phyloP scores from a whole-genome alignment of 2,797 vertebrate species.

The Rhynchotus rufescens region DNA sequence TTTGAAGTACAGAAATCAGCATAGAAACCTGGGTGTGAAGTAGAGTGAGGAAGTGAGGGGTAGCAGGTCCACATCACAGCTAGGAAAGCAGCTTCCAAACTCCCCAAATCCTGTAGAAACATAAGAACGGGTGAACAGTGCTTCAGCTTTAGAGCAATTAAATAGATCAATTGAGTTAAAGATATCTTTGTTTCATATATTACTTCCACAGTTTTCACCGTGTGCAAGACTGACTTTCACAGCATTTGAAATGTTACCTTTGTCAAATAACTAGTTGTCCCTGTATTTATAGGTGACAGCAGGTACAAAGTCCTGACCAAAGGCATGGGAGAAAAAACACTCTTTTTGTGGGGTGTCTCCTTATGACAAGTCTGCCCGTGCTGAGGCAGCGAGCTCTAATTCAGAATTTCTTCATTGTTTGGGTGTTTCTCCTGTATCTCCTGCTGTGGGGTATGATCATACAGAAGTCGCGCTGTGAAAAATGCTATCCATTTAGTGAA shows the following conservation, averaged over 20 bases:
- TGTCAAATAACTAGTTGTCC: conserved; percentile 5
- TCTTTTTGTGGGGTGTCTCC: not conserved
- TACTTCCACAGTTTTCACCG: not conserved
- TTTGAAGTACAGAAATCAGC: not conserved
- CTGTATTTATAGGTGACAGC: not conserved
- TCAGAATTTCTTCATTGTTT: not conserved
- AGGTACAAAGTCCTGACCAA: not conserved
- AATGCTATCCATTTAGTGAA: not conserved
- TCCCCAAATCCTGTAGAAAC: not conserved
- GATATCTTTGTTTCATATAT: not conserved
- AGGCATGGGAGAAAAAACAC: fast-evolving
- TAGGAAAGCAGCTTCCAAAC: not conserved
- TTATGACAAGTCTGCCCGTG: not conserved
- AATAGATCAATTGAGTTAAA: not conserved
- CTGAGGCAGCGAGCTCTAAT: not conserved
- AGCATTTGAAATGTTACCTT: not conserved
- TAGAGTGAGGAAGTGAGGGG: not conserved
- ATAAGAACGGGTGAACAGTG: not conserved
- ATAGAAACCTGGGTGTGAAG: not conserved
- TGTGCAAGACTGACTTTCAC: not conserved
- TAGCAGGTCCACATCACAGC: not conserved
- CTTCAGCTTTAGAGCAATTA: not conserved
- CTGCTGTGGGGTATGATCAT: not conserved
- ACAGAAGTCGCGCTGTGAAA: not conserved
- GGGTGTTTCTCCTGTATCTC: not conserved